Evolutionary conservation across 1,140 invertebrate genomes (phyloP).

Genomic region (Eupristina koningsbergeri): DNA sequence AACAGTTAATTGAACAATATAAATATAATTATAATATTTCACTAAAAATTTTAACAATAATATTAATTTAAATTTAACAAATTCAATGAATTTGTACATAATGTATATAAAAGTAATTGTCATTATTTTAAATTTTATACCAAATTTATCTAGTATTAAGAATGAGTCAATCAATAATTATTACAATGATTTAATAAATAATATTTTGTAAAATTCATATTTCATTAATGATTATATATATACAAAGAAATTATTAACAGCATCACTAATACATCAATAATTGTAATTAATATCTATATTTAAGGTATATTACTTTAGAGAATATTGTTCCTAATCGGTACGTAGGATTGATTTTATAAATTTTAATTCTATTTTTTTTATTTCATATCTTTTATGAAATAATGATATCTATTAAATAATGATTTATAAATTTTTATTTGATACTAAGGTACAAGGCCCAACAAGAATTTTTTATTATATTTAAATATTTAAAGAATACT

Average conservation of each 20-base stretch:
- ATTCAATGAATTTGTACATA: too few species aligned
- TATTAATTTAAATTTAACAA: too few species aligned
- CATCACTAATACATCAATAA: slow-evolving; percentile 58
- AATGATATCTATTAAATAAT: background rate
- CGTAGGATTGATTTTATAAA: slow-evolving; percentile 22
- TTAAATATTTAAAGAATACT: slow-evolving; percentile 51
- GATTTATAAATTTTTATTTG: background rate
- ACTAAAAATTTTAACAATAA: background rate
- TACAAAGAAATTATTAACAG: slow-evolving; percentile 66
- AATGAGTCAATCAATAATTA: background rate
- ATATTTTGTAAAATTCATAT: slow-evolving; percentile 65
- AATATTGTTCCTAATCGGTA: slow-evolving; percentile 29
- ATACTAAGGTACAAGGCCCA: slow-evolving; percentile 26
- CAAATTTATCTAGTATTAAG: background rate
- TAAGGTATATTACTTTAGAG: slow-evolving; percentile 26
- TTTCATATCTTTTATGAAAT: background rate
- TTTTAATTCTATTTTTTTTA: slow-evolving; percentile 3
- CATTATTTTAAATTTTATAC: background rate
- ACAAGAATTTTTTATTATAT: slow-evolving; percentile 46
- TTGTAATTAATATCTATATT: slow-evolving; percentile 34
- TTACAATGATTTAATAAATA: slow-evolving; percentile 44
- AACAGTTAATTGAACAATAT: too few species aligned
- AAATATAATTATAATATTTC: too few species aligned
- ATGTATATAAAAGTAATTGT: too few species aligned
- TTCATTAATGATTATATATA: slow-evolving; percentile 62